phyloP scores from a whole-genome alignment of 1,140 invertebrate species.

The Lasioglossum baleicum region DNA sequence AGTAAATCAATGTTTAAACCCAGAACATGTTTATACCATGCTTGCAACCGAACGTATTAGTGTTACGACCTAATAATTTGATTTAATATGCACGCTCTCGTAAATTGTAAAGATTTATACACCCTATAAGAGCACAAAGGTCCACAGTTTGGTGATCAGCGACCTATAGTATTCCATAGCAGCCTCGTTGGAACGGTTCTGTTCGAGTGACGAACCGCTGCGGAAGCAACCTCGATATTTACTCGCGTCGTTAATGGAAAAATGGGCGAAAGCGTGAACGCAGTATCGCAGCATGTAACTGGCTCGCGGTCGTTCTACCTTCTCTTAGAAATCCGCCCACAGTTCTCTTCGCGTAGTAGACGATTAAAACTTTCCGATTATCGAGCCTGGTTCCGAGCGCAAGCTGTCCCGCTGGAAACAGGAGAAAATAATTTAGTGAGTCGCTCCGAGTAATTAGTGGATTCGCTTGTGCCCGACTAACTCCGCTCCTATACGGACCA shows the following conservation, averaged over 20 bases:
- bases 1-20: too few species aligned
- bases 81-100: too few species aligned
- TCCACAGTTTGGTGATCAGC: too few species aligned
- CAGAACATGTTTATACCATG: too few species aligned
- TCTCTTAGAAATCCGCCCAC: neutral
- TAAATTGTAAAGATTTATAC: too few species aligned
- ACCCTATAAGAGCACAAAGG: too few species aligned
- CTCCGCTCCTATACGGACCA: neutral
- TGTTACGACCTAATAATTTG: too few species aligned
- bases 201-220: constrained; percentile 35
- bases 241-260: constrained; percentile 55
- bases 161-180: too few species aligned
- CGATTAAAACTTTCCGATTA: constrained; percentile 7
- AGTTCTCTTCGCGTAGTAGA: neutral
- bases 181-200: constrained; percentile 10
- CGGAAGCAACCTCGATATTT: constrained; percentile 57
- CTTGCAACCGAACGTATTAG: too few species aligned
- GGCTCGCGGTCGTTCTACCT: neutral
- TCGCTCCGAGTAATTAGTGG: neutral
- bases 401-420: neutral
- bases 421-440: neutral
- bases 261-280: constrained; percentile 62
- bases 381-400: neutral
- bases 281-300: constrained; percentile 24
- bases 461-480: neutral